phyloP scores from a whole-genome alignment of 1,140 invertebrate species.

The Conus betulinus region DNA sequence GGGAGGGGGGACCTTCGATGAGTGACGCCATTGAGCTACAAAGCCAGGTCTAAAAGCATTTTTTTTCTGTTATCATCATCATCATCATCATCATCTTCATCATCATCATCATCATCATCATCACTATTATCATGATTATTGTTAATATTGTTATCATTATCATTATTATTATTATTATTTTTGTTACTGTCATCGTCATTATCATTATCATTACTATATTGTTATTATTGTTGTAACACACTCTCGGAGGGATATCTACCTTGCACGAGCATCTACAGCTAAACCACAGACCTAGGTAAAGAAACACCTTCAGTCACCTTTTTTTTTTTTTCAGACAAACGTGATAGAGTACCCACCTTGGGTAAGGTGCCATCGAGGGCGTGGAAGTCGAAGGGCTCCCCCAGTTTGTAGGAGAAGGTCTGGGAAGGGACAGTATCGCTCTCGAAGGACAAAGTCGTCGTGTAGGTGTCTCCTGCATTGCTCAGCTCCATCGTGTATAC shows the following conservation, averaged over 20 bases:
- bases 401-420: conserved; percentile 35
- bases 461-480: conserved; percentile 12
- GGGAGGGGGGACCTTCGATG: no score
- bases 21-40: no score
- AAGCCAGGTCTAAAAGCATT: no score
- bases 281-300: background rate
- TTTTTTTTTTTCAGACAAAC: no score
- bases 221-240: background rate
- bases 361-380: conserved; percentile 31
- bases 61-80: background rate
- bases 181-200: no score
- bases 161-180: no score
- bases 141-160: no score
- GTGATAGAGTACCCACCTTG: background rate
- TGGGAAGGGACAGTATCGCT: conserved; percentile 15
- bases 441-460: conserved; percentile 16
- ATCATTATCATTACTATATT: no score
- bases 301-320: background rate
- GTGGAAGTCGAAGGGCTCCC: conserved; percentile 29
- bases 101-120: background rate
- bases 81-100: background rate
- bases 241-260: background rate
- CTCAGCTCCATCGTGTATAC: conserved; percentile 16
- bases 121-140: no score
- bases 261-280: background rate